Evolutionary conservation across 2,113 vertebrate species (phyloP).

Genomic region (Zingel zingel): DNA sequence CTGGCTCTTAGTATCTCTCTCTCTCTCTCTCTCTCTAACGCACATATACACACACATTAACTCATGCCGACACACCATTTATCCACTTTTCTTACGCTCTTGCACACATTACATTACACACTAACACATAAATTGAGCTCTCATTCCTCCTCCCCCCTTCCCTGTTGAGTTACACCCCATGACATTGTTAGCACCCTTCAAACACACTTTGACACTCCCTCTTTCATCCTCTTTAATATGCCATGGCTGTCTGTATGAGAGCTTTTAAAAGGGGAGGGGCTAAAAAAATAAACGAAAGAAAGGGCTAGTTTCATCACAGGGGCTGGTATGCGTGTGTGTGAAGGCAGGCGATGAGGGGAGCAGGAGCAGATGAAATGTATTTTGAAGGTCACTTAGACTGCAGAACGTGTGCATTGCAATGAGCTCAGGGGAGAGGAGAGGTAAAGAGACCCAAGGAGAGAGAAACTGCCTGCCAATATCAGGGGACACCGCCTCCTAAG

Average conservation of each 20-base stretch:
- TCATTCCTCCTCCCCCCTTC: too few relatives aligned
- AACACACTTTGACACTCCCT: constrained; percentile 28
- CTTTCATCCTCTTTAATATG: constrained; percentile 47
- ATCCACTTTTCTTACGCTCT: constrained; percentile 5
- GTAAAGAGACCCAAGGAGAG: constrained; percentile 20
- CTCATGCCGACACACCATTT: constrained; percentile 17
- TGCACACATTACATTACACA: constrained; percentile 8
- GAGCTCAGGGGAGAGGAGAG: constrained; percentile 53
- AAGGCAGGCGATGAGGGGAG: constrained; percentile 39
- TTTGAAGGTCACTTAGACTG: constrained; percentile 81
- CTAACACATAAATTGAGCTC: constrained; percentile 17
- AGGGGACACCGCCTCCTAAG: constrained; percentile 26
- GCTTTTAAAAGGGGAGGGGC: constrained; percentile 19
- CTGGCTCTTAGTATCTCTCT: constrained; percentile 35
- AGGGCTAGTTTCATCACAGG: constrained; percentile 20
- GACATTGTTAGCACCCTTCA: neutral
- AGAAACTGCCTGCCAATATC: constrained; percentile 20
- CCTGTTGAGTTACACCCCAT: neutral
- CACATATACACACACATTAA: constrained; percentile 24
- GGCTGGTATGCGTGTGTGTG: constrained; percentile 7
- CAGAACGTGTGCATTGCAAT: constrained; percentile 71
- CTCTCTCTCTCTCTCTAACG: constrained; percentile 4
- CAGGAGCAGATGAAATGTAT: constrained; percentile 60
- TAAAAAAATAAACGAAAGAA: constrained; percentile 47
- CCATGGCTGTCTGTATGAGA: neutral